Percentiles rank a stretch among this genome's conserved stretches.
These are phyloP conservation scores for Excalfactoria chinensis DNA, from an alignment of 2,113 vertebrate species.

Conservation along the genomic window DNA sequence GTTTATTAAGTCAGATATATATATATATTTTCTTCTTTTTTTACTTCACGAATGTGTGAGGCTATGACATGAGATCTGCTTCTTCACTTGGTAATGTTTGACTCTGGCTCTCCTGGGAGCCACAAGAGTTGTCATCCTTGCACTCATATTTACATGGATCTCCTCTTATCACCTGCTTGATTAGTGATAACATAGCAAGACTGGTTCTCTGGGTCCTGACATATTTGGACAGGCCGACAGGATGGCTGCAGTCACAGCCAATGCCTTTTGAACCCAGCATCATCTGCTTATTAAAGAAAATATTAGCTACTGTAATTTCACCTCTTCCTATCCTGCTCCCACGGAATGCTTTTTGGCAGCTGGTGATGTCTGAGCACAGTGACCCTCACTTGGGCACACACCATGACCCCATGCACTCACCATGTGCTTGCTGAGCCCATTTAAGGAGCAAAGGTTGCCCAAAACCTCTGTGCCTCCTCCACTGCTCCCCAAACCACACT, in stretches of 20 bases:
- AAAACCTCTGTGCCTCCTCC: neutral
- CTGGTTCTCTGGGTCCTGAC: neutral
- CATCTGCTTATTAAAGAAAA: neutral
- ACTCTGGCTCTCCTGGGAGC: neutral
- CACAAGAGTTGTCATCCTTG: neutral
- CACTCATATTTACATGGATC: neutral
- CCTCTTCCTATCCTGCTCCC: neutral
- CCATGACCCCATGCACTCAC: conserved; percentile 10
- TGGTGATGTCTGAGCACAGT: neutral
- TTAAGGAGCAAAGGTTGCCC: conserved; percentile 1
- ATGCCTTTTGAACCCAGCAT: neutral
- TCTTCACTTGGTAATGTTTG: neutral
- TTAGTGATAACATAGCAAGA: neutral
- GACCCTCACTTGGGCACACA: neutral
- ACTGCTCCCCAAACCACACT: neutral
- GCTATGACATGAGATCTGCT: neutral
- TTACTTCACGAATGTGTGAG: neutral
- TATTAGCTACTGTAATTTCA: neutral
- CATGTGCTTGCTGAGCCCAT: conserved; percentile 24
- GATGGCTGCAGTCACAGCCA: neutral
- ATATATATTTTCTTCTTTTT: too few species aligned
- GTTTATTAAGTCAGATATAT: neutral
- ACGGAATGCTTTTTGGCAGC: neutral
- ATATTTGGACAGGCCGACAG: neutral
- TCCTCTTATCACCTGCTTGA: neutral